phyloP scores from a whole-genome alignment of 2,888 invertebrate species.

The Luperina testacea region DNA sequence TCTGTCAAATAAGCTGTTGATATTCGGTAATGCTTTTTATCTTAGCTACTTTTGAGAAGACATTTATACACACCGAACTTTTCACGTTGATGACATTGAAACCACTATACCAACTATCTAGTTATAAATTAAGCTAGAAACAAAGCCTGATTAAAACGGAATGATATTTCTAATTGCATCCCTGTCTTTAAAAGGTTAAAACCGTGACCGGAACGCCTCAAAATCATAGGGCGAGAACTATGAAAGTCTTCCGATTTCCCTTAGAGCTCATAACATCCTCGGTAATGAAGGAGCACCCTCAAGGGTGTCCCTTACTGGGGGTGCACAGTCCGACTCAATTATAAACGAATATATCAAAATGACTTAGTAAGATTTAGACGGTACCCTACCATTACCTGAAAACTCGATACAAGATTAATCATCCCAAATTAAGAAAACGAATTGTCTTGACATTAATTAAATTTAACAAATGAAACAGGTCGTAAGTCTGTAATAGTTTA shows the following conservation, averaged over 20 bases:
- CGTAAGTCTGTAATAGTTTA: background rate
- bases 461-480: constrained; percentile 8
- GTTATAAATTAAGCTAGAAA: background rate
- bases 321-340: constrained; percentile 81
- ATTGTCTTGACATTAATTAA: constrained; percentile 20
- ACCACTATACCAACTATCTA: background rate
- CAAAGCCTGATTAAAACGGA: constrained; percentile 18
- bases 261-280: constrained; percentile 77
- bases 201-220: constrained; percentile 76
- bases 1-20: constrained; percentile 16
- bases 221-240: constrained; percentile 80
- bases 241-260: constrained; percentile 74
- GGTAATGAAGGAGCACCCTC: constrained; percentile 81
- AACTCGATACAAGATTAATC: constrained; percentile 29
- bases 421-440: constrained; percentile 11
- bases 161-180: constrained; percentile 59
- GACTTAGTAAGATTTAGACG: constrained; percentile 68
- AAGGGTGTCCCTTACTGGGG: constrained; percentile 76
- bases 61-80: background rate
- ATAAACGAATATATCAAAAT: constrained; percentile 85
- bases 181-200: constrained; percentile 75
- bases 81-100: background rate
- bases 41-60: background rate
- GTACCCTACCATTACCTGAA: constrained; percentile 40
- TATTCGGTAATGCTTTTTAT: background rate